Evolutionary conservation across 2,888 invertebrate species (phyloP), one percentile per base, ranked within the genome.

Genomic region (Dasysyrphus tricinctus): DNA sequence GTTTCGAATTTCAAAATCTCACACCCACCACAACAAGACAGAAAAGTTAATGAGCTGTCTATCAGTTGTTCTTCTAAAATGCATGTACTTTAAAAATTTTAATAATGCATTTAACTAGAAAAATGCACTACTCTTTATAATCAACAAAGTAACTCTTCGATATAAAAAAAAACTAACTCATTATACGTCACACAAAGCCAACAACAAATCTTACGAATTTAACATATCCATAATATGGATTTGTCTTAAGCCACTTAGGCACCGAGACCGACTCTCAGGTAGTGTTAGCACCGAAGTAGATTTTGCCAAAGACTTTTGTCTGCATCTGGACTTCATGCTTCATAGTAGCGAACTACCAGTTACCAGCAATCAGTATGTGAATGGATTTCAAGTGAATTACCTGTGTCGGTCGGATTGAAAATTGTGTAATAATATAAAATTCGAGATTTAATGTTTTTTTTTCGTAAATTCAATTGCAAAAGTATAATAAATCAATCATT

Each of bases 381-480:
- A 80, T 77, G 80, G 73, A 74, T 80, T 77, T 80, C 85, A 70
- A 80, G 76, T 77, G 80, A 85, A 77, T 77, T 85, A 74, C 85
- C 59, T 74, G 73, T 54, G 39, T 54, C 24, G 44, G 54, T 70
- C 39, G 70, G 72, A 57, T 79, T 67, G 24, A 37, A 49, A 34
- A 74, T 79, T 79, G 74, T 67, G 77, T 47, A 82, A 82, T 51
- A 67, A 39, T 11, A 29, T 49, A 69, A 47, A 8, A 72, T 29
- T 69, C 54, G 69, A 54, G 34, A 74, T 19, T 42, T 57, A 47
- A 56, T 49, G 56, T 32, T 42, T 67, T 29, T 1, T 16, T 78
- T 54, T 77, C 65, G 16, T 59, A 81, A 57, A 57, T 12, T 56
- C 9, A 37, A 42, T 82, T 82, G 78, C 73, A 47, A 82, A 82